Conservation (phyloP, 2,888 invertebrate species). For the Brachyptera putata region DNA sequence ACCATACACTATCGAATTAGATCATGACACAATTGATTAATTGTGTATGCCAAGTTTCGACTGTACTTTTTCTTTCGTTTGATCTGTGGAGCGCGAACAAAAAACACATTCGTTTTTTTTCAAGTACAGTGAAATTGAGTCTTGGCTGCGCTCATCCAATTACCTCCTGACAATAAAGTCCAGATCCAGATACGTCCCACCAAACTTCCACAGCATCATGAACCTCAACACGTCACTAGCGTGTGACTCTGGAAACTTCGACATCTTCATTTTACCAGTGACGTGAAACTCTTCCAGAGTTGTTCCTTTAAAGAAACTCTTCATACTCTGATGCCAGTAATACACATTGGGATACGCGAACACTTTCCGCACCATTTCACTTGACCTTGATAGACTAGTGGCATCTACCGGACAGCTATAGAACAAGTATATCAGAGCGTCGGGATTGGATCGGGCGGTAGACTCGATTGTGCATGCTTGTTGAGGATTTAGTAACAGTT, state of each 20-base stretch:
- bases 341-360: neutral
- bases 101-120: no score
- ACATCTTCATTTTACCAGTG: constrained; percentile 48
- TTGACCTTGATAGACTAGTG: neutral
- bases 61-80: no score
- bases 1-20: no score
- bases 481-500: neutral
- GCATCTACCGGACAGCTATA: constrained; percentile 4
- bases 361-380: neutral
- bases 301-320: constrained; percentile 42
- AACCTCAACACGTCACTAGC: constrained; percentile 63
- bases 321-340: neutral
- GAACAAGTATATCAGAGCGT: neutral
- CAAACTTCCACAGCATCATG: constrained; percentile 66
- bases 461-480: neutral
- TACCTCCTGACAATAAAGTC: constrained; percentile 62
- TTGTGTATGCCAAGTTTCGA: no score
- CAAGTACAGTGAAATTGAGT: no score
- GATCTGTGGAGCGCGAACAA: no score
- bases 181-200: constrained; percentile 70
- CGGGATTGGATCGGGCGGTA: neutral
- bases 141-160: no score
- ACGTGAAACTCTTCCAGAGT: constrained; percentile 54
- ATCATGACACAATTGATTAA: no score
- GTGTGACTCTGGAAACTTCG: constrained; percentile 55